phyloP scores from a whole-genome alignment of 2,797 vertebrate genomes.

The Micrastur ruficollis region DNA sequence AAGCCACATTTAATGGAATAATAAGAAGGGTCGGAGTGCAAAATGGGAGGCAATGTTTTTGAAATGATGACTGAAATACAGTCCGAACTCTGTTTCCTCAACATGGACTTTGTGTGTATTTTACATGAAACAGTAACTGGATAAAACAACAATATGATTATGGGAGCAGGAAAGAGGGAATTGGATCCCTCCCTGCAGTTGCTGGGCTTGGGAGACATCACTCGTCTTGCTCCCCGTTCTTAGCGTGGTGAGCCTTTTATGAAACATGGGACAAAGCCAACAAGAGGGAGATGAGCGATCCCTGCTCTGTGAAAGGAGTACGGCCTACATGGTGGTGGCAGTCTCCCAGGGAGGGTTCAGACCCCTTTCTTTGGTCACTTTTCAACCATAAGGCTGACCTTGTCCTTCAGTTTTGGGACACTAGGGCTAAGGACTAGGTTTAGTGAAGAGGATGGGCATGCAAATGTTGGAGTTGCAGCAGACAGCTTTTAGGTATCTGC shows the following conservation, averaged over 20 bases:
- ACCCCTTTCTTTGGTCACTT: not conserved
- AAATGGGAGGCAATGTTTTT: not conserved
- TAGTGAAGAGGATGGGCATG: not conserved
- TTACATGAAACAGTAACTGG: not conserved
- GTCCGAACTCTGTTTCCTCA: not conserved
- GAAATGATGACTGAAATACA: not conserved
- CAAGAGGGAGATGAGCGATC: not conserved
- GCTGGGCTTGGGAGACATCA: not conserved
- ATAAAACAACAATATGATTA: not conserved
- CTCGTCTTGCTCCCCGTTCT: not conserved
- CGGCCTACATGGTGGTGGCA: rapidly evolving
- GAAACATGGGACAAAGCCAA: not conserved
- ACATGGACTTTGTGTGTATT: not conserved
- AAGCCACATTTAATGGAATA: not conserved
- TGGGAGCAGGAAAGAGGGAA: not conserved
- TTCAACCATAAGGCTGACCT: not conserved
- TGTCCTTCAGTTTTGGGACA: not conserved
- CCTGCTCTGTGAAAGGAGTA: not conserved
- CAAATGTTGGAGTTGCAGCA: not conserved
- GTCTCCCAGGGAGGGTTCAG: not conserved
- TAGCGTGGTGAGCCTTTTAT: not conserved
- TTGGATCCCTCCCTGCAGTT: rapidly evolving
- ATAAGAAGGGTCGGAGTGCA: not conserved
- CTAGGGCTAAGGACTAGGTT: not conserved
- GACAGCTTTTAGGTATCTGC: not conserved